Conservation (phyloP, 1,140 invertebrate genomes). For the Rhopalosiphum maidis region DNA sequence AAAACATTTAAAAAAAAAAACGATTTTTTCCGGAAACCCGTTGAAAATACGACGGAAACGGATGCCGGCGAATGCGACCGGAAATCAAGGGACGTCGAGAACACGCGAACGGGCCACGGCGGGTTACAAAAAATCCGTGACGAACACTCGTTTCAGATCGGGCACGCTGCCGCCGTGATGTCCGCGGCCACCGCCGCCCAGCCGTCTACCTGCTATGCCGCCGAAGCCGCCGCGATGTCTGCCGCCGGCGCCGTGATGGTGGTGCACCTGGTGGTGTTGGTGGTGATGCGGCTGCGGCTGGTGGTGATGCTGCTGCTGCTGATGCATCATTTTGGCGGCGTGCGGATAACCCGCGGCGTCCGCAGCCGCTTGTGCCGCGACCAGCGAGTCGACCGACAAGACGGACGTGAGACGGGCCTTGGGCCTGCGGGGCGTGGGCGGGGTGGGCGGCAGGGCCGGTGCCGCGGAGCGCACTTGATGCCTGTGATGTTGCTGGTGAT, state of each 20-base stretch:
- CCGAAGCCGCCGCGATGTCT: neutral
- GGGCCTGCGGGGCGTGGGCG: conserved; percentile 58
- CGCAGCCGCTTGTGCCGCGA: conserved; percentile 56
- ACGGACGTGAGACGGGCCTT: conserved; percentile 57
- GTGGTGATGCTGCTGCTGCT: neutral
- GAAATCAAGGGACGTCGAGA: neutral
- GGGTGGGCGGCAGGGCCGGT: conserved; percentile 55
- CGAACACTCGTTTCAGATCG: conserved; percentile 60
- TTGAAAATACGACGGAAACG: neutral
- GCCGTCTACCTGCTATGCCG: too few relatives aligned
- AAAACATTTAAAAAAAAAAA: neutral
- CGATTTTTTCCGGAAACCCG: neutral
- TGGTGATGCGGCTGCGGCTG: neutral
- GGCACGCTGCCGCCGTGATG: conserved; percentile 58
- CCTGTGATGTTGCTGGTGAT: conserved; percentile 60
- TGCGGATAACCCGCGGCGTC: conserved; percentile 56
- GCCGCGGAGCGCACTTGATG: conserved; percentile 59
- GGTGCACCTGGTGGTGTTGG: conserved; percentile 3
- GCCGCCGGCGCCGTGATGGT: neutral
- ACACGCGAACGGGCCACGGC: too few relatives aligned
- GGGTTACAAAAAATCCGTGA: conserved; percentile 59
- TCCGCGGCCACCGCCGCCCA: conserved; percentile 19
- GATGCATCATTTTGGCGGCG: neutral
- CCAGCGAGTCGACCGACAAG: conserved; percentile 60
- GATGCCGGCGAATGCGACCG: neutral